Percentiles rank a stretch among this genome's conserved stretches.
Evolutionary conservation across 1,140 invertebrate genomes (phyloP).

Genomic region (Sycophaga agraensis): DNA sequence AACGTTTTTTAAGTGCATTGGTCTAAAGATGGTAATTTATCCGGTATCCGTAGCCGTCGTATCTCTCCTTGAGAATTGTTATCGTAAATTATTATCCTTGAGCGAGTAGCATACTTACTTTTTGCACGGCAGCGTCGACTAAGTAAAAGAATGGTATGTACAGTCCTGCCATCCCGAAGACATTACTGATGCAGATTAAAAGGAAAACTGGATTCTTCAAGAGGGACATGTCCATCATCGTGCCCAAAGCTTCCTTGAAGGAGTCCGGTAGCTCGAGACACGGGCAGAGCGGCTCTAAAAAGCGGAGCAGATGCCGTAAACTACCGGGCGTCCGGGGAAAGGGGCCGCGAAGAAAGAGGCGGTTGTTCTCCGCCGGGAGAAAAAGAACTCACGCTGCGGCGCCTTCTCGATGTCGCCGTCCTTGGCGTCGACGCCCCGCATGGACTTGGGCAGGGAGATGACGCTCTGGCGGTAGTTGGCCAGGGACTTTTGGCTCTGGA

Average conservation of each 20-base stretch:
- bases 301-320: background rate
- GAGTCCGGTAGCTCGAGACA: constrained; percentile 78
- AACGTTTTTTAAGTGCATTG: background rate
- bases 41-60: background rate
- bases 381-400: constrained; percentile 65
- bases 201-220: constrained; percentile 90
- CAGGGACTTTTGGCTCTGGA: constrained; percentile 89
- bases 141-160: constrained; percentile 96
- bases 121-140: constrained; percentile 74
- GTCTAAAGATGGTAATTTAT: background rate
- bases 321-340: no score
- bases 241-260: constrained; percentile 78
- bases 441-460: constrained; percentile 72
- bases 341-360: no score
- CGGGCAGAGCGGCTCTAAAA: constrained; percentile 66
- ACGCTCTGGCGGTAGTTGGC: constrained; percentile 82
- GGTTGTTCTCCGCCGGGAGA: no score
- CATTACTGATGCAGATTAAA: constrained; percentile 89
- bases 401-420: constrained; percentile 67
- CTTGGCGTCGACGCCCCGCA: constrained; percentile 61
- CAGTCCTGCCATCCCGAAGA: constrained; percentile 91
- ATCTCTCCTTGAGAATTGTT: no score
- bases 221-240: constrained; percentile 92
- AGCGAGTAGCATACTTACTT: constrained; percentile 44
- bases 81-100: no score